phyloP scores from a whole-genome alignment of 2,113 vertebrate genomes.

The Hyperopisus bebe region DNA sequence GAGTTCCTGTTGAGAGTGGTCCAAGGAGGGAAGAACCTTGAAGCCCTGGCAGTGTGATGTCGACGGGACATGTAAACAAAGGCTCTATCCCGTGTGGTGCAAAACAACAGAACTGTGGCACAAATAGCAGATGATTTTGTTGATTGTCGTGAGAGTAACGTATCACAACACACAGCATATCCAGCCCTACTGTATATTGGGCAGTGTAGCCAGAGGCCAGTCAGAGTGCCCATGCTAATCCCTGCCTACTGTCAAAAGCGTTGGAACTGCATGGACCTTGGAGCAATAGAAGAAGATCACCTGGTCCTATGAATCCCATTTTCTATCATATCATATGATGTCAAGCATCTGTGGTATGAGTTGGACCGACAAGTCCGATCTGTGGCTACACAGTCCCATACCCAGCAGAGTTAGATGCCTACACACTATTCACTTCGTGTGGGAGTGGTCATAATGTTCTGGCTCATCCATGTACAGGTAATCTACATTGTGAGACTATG shows the following conservation, averaged over 20 bases:
- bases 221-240: neutral
- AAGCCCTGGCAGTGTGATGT: neutral
- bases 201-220: neutral
- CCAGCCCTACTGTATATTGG: neutral
- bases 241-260: neutral
- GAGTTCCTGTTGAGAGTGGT: neutral
- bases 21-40: neutral
- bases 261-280: neutral
- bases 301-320: neutral
- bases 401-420: neutral
- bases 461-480: neutral
- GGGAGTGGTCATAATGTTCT: neutral
- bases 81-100: neutral
- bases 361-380: neutral
- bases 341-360: neutral
- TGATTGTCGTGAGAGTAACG: neutral
- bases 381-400: neutral
- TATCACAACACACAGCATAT: neutral
- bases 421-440: neutral
- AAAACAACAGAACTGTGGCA: neutral
- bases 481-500: neutral
- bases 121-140: neutral
- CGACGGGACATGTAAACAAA: neutral
- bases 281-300: neutral
- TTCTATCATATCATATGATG: neutral